Base-by-base conservation (phyloP, 53 echinoderm and acorn worm genomes). In the Paelopatides confundens region DNA sequence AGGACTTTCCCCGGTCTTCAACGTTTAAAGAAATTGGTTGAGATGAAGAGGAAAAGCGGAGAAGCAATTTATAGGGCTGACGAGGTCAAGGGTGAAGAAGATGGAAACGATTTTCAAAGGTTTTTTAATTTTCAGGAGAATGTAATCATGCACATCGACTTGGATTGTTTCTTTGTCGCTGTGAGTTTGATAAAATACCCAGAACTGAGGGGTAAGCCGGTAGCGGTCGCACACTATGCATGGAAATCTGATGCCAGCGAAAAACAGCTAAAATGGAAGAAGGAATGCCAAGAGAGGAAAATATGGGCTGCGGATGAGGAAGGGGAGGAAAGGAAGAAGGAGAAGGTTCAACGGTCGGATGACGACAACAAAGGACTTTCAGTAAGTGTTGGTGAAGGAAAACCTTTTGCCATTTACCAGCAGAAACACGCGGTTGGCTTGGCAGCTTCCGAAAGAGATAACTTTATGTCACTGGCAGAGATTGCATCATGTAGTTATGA, bases 81-180 rank as follows among this genome's bases (percentile, higher is more conserved):
- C 7, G 53, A 53, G 31, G 49, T 53, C 21, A 17, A 50, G 51
- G n/a, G 79, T 1, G 30, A 13, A 1, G 33, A 53, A 31, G 53
- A 79, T 4, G 29, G 40, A 38, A 74, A 24, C 5, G 39, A 2
- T 10, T 21, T n/a, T 31, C 50, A 52, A 24, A 79, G 2, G 48
- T 26, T 12, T 4, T 2, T 29, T 10, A 13, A 13, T 3, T 33
- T 33, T 29, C 50, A 15, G 21, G 49, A 54, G 1, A 30, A 54
- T 17, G 82, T 87, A n/a, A 92, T 98, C 65, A 98, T 98, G 98
- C 98, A 98, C 46, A 62, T 95, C 39, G 98, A 98, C 47, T 94
- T 98, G 95, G 98, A 98, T 51, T 98, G 98, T 68, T 98, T 98
- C 92, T 98, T 98, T 82, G 98, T 94, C 28, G 93, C 98, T 0